Base-by-base conservation (phyloP, 2,113 vertebrate genomes). In the Prietella phreatophila region DNA sequence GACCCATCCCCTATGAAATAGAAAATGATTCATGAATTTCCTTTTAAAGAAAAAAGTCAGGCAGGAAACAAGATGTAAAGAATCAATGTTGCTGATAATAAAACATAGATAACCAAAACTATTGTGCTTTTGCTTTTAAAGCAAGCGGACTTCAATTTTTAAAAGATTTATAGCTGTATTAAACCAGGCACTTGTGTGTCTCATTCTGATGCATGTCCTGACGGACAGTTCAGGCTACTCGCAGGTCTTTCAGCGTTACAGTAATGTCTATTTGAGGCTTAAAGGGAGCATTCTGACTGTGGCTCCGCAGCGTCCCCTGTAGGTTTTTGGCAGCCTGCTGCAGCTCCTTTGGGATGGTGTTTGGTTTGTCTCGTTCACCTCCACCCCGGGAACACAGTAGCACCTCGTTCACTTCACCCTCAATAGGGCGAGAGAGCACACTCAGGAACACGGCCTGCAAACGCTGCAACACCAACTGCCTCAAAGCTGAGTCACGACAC, bases 401-500 rank as follows among this genome's bases (percentile, higher is more conserved):
- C 85, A 97, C 96, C 93, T 99, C 97, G 0, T 99, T 99, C 83
- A 98, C 96, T 83, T 99, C 98, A 2, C 95, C 97, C 42, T 97
- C 96, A 0, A 99, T 98, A 83, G 63, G 93, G 85, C 96, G 93
- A 0, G 92, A 88, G 1, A 97, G 96, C 71, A 99, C 95, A 39
- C 94, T 93, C 0, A 97, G 95, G 88, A 99, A 99, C 47, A 95
- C 90, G 0, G 89, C 91, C 56, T 92, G 95, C 83, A 99, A 93
- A 5, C 93, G 89, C n/a, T 93, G 94, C 90, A 98, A 87, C 89
- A 98, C 96, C 0, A 93, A 93, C 5, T 95, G 94, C 93, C 96
- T 97, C 86, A 99, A 91, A 79, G 0, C 85, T 0, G 93, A 1
- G 13, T 99, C 96, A 0, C 98, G 97, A 89, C 98, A 99, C 87